Conservation (phyloP, 2,113 vertebrate genomes). For the Leptobrachium leishanense region DNA sequence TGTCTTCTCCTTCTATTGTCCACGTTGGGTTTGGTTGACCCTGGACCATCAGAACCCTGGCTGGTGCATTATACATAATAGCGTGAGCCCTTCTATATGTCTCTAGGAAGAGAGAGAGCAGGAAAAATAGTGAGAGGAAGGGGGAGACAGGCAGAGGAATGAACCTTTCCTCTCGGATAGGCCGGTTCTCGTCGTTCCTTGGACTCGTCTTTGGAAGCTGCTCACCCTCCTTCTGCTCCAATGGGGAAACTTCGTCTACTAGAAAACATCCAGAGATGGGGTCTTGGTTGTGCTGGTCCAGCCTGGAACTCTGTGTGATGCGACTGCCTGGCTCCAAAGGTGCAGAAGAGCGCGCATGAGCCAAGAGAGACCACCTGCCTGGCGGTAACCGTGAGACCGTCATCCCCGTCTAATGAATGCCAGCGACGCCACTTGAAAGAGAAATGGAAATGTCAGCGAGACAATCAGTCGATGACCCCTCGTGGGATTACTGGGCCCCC, state of each 20-base stretch:
- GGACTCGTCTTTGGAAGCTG: conserved; percentile 25
- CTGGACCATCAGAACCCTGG: too few species aligned
- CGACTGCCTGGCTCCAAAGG: not conserved
- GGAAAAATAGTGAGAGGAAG: not conserved
- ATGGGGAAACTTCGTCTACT: conserved; percentile 75
- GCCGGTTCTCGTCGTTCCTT: too few species aligned
- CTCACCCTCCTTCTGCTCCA: conserved; percentile 76
- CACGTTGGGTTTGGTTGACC: too few species aligned
- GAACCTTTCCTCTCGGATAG: too few species aligned
- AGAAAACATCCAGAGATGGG: conserved; percentile 62
- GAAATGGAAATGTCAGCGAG: conserved; percentile 41
- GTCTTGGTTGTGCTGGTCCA: not conserved
- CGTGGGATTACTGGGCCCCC: conserved; percentile 18
- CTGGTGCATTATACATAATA: too few species aligned
- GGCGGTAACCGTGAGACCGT: conserved; percentile 9
- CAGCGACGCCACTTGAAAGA: conserved; percentile 27
- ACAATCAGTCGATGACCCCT: conserved; percentile 36
- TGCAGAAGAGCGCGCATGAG: not conserved
- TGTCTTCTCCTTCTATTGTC: too few species aligned
- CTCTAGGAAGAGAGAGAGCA: not conserved
- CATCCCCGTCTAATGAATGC: conserved; percentile 38
- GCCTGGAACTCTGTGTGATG: not conserved
- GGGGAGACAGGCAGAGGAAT: not conserved
- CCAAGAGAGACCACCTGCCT: conserved; percentile 25
- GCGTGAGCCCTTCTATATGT: not conserved